Evolutionary conservation across 2,797 vertebrate genomes (phyloP).

Genomic region (Sebastes baramenuke): DNA sequence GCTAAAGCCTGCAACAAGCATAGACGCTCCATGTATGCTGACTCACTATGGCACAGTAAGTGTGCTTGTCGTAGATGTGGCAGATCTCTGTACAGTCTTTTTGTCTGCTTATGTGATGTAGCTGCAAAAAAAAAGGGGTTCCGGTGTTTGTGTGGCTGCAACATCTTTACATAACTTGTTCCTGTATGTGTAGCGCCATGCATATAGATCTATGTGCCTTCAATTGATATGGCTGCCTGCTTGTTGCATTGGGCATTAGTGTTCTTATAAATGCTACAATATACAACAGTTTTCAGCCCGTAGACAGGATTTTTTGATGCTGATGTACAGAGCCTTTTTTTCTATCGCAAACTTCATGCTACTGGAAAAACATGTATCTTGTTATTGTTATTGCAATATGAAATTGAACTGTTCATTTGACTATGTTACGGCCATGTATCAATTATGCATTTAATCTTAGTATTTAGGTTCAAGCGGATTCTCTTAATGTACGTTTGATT

Average conservation of each 20-base stretch:
- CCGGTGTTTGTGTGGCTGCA: constrained; percentile 44
- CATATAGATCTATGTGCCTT: constrained; percentile 84
- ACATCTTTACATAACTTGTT: constrained; percentile 49
- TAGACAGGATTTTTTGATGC: constrained; percentile 52
- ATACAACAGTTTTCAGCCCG: constrained; percentile 43
- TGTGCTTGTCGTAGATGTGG: constrained; percentile 48
- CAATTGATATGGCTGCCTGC: constrained; percentile 76
- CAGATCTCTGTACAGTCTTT: constrained; percentile 57
- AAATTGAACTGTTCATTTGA: constrained; percentile 52
- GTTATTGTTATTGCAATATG: constrained; percentile 58
- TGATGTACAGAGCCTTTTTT: constrained; percentile 59
- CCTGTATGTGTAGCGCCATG: constrained; percentile 70
- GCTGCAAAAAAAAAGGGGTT: constrained; percentile 38
- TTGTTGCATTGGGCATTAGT: constrained; percentile 73
- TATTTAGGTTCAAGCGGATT: constrained; percentile 34
- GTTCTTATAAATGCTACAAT: constrained; percentile 59
- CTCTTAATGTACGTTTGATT: constrained; percentile 29
- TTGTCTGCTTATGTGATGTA: constrained; percentile 70
- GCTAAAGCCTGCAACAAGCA: constrained; percentile 60
- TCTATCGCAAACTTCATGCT: constrained; percentile 48
- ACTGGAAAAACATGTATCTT: constrained; percentile 32
- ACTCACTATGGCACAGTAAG: constrained; percentile 41
- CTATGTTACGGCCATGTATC: constrained; percentile 48
- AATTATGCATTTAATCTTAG: constrained; percentile 59
- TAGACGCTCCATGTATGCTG: constrained; percentile 46